These are phyloP conservation scores for Lerema accius DNA, from an alignment of 1,140 invertebrate genomes.

Conservation along the genomic window DNA sequence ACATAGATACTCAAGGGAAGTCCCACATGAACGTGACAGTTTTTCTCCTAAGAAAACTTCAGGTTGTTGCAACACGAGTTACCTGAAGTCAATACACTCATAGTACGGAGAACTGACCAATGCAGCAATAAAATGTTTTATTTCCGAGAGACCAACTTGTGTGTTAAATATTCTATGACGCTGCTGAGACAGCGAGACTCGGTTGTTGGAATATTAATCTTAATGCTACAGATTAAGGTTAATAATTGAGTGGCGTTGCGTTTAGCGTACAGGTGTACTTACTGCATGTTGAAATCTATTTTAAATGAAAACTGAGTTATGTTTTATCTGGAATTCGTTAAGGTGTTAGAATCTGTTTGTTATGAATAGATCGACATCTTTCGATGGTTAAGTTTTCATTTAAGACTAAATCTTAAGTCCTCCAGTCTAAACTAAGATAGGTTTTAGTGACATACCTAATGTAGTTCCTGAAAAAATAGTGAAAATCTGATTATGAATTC, in stretches of 20 bases:
- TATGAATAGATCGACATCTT: too few relatives aligned
- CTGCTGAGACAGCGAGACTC: constrained; percentile 12
- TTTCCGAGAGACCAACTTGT: constrained; percentile 7
- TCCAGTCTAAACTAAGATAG: too few relatives aligned
- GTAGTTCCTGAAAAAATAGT: too few relatives aligned
- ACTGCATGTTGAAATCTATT: background rate
- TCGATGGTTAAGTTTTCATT: too few relatives aligned
- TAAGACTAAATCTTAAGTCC: too few relatives aligned
- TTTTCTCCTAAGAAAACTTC: background rate
- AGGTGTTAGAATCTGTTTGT: too few relatives aligned
- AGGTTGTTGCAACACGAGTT: background rate
- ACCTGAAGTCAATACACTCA: background rate
- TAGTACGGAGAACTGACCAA: constrained; percentile 2
- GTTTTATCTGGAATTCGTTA: background rate
- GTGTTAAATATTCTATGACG: constrained; percentile 22
- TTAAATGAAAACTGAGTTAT: background rate
- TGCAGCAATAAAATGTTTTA: constrained; percentile 25
- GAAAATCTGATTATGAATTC: too few relatives aligned
- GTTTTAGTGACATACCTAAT: too few relatives aligned
- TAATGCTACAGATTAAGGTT: constrained; percentile 11
- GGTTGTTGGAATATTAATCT: constrained; percentile 5
- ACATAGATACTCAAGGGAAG: too few relatives aligned
- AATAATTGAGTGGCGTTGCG: constrained; percentile 7
- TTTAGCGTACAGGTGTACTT: background rate
- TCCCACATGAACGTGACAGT: too few relatives aligned